phyloP scores from a whole-genome alignment of 2,113 vertebrate genomes.

The Rhodinocichla rosea region DNA sequence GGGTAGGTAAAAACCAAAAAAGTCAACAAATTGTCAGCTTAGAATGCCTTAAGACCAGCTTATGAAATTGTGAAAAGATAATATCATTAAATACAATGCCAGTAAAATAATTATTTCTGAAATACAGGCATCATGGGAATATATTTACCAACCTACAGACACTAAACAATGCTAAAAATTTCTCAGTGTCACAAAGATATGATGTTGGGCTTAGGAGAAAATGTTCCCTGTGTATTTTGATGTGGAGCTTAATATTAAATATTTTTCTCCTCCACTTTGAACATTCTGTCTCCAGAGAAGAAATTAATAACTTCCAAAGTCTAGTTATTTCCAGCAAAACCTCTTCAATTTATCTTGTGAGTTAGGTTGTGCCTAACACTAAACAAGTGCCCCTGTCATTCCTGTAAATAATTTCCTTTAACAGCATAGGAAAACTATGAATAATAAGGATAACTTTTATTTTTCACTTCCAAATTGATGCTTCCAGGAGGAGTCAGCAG shows the following conservation, averaged over 20 bases:
- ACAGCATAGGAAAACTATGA: background rate
- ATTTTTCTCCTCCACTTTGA: background rate
- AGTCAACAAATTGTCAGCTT: background rate
- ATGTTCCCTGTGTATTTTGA: background rate
- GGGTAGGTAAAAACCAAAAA: conserved; percentile 72
- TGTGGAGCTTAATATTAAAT: background rate
- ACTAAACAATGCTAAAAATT: background rate
- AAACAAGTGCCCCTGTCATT: background rate
- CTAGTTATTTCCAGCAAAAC: background rate
- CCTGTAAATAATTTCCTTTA: background rate
- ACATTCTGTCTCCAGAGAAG: background rate
- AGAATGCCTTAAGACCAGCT: background rate
- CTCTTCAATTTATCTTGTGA: background rate
- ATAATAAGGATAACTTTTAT: background rate
- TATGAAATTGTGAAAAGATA: background rate
- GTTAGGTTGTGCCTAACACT: background rate
- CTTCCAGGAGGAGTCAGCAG: conserved; percentile 89
- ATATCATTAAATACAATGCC: background rate
- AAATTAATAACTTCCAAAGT: background rate
- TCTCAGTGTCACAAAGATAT: background rate
- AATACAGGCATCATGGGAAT: background rate
- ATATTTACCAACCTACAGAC: background rate
- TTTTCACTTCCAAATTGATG: background rate
- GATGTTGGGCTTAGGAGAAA: background rate
- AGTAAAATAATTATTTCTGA: background rate